A percentile compares a stretch with the other conserved stretches of the same genome.
phyloP scores from a whole-genome alignment of 2,888 invertebrate genomes.

The Cephus runcator region DNA sequence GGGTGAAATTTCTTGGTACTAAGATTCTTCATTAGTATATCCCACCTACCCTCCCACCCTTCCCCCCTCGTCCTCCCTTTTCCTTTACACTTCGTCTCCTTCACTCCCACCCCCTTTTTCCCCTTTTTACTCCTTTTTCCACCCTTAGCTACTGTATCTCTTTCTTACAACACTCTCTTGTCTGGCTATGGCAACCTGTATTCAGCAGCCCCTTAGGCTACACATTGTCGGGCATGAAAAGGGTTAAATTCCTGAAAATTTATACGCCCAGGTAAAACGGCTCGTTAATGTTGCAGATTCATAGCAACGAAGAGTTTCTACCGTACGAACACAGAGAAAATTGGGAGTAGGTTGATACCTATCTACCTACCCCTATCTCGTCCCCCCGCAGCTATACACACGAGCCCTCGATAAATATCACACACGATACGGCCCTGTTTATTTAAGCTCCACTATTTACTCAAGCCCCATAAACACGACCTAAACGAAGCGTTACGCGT shows the following conservation, averaged over 20 bases:
- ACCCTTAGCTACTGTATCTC: background rate
- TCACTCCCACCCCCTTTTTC: background rate
- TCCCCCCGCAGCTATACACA: conserved; percentile 15
- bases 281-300: conserved; percentile 45
- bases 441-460: conserved; percentile 43
- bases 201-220: background rate
- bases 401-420: conserved; percentile 47
- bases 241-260: conserved; percentile 33
- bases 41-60: background rate
- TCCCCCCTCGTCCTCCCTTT: background rate
- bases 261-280: conserved; percentile 31
- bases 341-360: background rate
- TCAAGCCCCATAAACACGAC: conserved; percentile 25
- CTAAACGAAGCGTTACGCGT: conserved; percentile 8
- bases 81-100: background rate
- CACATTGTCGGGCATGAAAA: conserved; percentile 8
- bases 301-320: conserved; percentile 28
- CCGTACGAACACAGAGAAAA: conserved; percentile 1
- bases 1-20: background rate
- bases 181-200: background rate
- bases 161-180: background rate
- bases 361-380: background rate
- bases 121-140: background rate
- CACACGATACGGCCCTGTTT: conserved; percentile 41
- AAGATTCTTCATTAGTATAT: background rate